Base-by-base conservation (phyloP, 2,888 invertebrate species). In the Amorpha juglandis region DNA sequence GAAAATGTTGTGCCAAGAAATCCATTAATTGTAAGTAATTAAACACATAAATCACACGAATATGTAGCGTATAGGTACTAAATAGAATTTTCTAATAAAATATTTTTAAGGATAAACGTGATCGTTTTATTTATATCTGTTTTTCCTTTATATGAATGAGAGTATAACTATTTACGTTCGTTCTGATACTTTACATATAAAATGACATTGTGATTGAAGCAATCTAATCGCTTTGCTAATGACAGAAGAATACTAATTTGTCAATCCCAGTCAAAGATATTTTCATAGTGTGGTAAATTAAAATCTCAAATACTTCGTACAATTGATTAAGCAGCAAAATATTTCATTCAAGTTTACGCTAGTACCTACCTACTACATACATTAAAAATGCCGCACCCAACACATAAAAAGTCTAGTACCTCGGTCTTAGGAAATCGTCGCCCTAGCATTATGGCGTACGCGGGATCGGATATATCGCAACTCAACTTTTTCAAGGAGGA, bases 401-500 rank as follows among this genome's bases (percentile, higher is more conserved):
- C 75, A 9, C 78, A 66, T 45, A 80, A 78, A 0, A 79, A 78
- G 33, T 77, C 86, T 7, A 88, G 80, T 69, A 71, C 70, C 1
- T 85, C 87, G 2, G 70, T 88, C 8, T 64, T 62, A 0, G 72
- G 73, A 6, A 35, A 62, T 11, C 78, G 78, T 16, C 79, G 81
- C 7, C 68, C 74, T 16, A 83, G 83, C 72, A 62, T 73, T 1
- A 69, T 81, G 27, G 66, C 66, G 1, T 78, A 76, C 58, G 68
- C 70, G 2, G 70, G 72, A 11, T 38, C 71, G 6, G 82, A 81
- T 1, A 67, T 69, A 8, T 80, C 83, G 0, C 78, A 88, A 68
- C 81, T 92, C 11, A 84, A 80, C 38, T 65, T 88, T 1, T 78
- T 92, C 1, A 90, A 86, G 62, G 89, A 92, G 69, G 93, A 93